These are phyloP conservation scores for Channa striata DNA, from an alignment of 2,797 vertebrate species.

Conservation along the genomic window DNA sequence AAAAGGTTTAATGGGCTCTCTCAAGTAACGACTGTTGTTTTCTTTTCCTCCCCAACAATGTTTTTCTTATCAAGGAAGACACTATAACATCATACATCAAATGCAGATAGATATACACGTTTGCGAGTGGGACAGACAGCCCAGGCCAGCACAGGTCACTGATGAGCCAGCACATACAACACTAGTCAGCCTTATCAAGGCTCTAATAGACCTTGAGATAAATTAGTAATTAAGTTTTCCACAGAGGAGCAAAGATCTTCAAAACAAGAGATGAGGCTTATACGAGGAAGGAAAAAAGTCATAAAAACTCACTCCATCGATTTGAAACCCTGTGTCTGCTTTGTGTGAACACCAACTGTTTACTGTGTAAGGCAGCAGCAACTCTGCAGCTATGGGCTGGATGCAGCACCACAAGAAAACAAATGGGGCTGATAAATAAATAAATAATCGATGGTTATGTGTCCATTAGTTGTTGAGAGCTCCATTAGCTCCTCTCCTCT, in stretches of 20 bases:
- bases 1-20: neutral
- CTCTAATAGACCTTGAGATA: neutral
- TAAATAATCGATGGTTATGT: slow-evolving; percentile 84
- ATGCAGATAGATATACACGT: neutral
- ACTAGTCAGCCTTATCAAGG: neutral
- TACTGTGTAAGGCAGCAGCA: slow-evolving; percentile 45
- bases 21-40: too few relatives aligned
- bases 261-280: slow-evolving; percentile 7
- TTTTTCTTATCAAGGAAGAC: too few relatives aligned
- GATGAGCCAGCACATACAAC: neutral
- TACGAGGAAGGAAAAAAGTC: slow-evolving; percentile 8
- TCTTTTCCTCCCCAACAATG: too few relatives aligned
- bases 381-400: slow-evolving; percentile 52
- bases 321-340: slow-evolving; percentile 40
- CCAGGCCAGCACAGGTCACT: neutral
- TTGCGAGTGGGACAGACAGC: neutral
- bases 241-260: neutral
- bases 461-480: slow-evolving; percentile 86
- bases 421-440: slow-evolving; percentile 80
- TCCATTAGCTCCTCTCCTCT: slow-evolving; percentile 82
- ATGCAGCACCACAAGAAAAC: slow-evolving; percentile 70
- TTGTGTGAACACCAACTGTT: slow-evolving; percentile 59
- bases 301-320: slow-evolving; percentile 1
- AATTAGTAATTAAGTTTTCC: slow-evolving; percentile 26
- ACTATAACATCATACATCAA: neutral